Evolutionary conservation across 35 echinoderm and acorn worm species (phyloP).

Genomic region (Heliocidaris erythrogramma): DNA sequence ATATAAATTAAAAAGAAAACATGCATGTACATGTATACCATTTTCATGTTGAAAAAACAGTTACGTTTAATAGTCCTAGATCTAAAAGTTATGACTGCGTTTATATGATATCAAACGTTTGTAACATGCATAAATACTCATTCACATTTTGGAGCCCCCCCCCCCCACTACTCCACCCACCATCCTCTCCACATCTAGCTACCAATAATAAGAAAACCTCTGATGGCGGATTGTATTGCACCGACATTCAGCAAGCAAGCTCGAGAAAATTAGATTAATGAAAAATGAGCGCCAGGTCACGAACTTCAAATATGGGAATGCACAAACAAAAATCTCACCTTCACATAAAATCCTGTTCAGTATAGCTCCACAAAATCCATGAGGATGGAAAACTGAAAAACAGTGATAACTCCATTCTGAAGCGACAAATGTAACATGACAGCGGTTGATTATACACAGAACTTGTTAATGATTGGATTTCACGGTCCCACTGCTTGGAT

Average conservation of each 20-base stretch:
- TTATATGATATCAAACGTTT: no score
- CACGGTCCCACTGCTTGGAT: not conserved
- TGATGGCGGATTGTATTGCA: not conserved
- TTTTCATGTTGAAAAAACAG: no score
- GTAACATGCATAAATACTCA: no score
- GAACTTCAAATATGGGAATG: not conserved
- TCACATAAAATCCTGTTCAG: not conserved
- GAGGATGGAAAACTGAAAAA: not conserved
- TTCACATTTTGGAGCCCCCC: no score
- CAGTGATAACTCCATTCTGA: not conserved
- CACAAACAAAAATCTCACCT: not conserved
- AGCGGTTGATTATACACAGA: not conserved
- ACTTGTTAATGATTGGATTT: not conserved
- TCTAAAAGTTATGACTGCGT: no score
- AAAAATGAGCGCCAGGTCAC: not conserved
- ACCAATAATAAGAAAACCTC: not conserved
- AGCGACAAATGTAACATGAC: not conserved
- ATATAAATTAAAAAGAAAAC: no score
- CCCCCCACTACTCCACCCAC: not conserved
- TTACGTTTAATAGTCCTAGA: no score
- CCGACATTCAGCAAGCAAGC: not conserved
- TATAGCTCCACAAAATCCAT: conserved; percentile 3
- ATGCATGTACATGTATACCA: no score
- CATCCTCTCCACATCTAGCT: not conserved
- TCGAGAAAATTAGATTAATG: conserved; percentile 4